phyloP scores from a whole-genome alignment of 2,113 vertebrate species.

The Stigmatopora nigra region DNA sequence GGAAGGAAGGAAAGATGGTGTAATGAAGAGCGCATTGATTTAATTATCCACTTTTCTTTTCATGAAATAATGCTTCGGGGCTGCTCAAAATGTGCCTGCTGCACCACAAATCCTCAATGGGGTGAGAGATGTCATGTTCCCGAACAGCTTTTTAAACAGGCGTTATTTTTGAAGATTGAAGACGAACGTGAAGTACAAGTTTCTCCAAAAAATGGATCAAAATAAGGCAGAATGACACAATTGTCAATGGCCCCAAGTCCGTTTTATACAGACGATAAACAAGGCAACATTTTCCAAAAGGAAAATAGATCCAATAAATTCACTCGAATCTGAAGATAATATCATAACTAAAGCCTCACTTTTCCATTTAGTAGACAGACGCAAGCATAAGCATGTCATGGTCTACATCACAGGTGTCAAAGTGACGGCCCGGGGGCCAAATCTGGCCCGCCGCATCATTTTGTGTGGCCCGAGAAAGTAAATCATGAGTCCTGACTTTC shows the following conservation, averaged over 20 bases:
- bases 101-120: neutral
- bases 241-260: neutral
- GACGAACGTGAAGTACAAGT: slow-evolving; percentile 18
- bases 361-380: no score
- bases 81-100: neutral
- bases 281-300: no score
- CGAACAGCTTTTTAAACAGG: slow-evolving; percentile 19
- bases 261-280: no score
- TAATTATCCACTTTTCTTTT: slow-evolving; percentile 19
- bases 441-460: no score
- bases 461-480: no score
- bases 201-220: slow-evolving; percentile 16
- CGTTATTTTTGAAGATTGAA: slow-evolving; percentile 18
- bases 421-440: no score
- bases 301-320: no score
- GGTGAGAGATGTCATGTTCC: neutral
- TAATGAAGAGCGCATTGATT: slow-evolving; percentile 21
- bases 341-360: no score
- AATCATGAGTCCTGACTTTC: no score
- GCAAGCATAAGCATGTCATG: no score
- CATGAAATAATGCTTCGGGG: slow-evolving; percentile 8
- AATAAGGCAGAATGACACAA: neutral
- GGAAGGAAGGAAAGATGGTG: slow-evolving; percentile 11
- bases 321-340: no score
- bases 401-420: no score